Percentiles rank a stretch among this genome's conserved stretches.
These are phyloP conservation scores for Melipona beecheii DNA, from an alignment of 2,888 invertebrate species.

Conservation along the genomic window DNA sequence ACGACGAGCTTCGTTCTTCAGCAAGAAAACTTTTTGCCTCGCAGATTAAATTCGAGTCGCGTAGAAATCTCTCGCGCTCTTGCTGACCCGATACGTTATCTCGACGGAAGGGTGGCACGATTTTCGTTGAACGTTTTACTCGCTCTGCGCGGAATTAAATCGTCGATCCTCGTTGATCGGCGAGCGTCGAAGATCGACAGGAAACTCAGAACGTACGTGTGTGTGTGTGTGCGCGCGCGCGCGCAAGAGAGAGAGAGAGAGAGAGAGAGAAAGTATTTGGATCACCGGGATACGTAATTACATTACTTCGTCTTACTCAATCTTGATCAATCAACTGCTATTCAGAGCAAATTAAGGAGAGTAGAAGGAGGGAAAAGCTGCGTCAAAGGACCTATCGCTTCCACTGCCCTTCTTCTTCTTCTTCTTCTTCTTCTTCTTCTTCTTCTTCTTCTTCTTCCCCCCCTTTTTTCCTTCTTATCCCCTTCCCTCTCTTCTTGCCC, in stretches of 20 bases:
- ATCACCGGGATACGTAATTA: slow-evolving; percentile 63
- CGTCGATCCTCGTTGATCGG: slow-evolving; percentile 36
- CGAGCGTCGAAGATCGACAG: slow-evolving; percentile 6
- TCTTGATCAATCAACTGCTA: slow-evolving; percentile 73
- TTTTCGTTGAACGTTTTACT: neutral
- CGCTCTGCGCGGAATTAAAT: neutral
- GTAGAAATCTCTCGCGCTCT: too few relatives aligned
- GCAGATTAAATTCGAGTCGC: too few relatives aligned
- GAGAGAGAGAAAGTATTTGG: slow-evolving; percentile 31
- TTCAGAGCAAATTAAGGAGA: slow-evolving; percentile 68
- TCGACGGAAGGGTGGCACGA: too few relatives aligned
- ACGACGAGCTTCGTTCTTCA: too few relatives aligned
- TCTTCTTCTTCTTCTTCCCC: slow-evolving; percentile 19
- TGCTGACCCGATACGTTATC: too few relatives aligned
- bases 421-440: neutral
- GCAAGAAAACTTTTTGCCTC: too few relatives aligned
- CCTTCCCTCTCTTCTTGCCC: too few relatives aligned
- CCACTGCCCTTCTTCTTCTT: slow-evolving; percentile 21
- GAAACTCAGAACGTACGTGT: slow-evolving; percentile 41
- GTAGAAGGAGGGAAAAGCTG: slow-evolving; percentile 37
- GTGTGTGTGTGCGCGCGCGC: neutral
- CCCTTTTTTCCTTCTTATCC: neutral
- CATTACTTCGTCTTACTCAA: slow-evolving; percentile 66
- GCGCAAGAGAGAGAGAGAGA: too few relatives aligned
- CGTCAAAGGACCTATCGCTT: slow-evolving; percentile 57